Evolutionary conservation across 2,113 vertebrate species (phyloP).

Genomic region (Gallinago paraguaiae): DNA sequence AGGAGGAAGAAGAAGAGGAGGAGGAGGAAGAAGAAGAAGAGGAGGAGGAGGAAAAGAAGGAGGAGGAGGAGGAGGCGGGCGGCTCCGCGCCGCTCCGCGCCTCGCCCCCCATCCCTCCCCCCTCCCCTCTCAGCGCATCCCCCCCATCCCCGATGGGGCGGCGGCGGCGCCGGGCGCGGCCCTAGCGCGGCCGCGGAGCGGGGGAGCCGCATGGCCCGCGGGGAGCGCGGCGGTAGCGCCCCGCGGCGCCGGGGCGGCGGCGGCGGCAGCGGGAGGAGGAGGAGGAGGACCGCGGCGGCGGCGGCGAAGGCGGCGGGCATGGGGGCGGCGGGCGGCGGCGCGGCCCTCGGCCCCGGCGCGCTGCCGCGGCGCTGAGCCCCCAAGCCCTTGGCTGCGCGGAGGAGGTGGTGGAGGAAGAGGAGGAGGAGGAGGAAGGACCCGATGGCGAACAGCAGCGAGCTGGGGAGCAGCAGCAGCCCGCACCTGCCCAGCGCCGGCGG

Average conservation of each 20-base stretch:
- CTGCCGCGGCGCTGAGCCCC: neutral
- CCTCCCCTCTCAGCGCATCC: neutral
- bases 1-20: too few relatives aligned
- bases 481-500: constrained; percentile 83
- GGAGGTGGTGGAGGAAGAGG: neutral
- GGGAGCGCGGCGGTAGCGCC: neutral
- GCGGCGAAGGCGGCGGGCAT: neutral
- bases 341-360: neutral
- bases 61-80: too few relatives aligned
- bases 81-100: neutral
- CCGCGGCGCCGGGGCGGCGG: constrained; percentile 20
- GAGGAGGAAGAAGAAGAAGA: too few relatives aligned
- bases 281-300: neutral
- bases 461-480: constrained; percentile 80
- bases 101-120: neutral
- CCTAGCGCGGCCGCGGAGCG: neutral
- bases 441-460: constrained; percentile 91
- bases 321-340: constrained; percentile 26
- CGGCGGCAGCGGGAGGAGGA: neutral
- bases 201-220: neutral
- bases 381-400: neutral
- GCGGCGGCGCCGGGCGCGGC: neutral
- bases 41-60: too few relatives aligned
- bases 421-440: constrained; percentile 57
- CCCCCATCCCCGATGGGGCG: constrained; percentile 38